These are phyloP conservation scores for Tarsius wallacei DNA, from an alignment of 2,797 vertebrate species.

Conservation along the genomic window DNA sequence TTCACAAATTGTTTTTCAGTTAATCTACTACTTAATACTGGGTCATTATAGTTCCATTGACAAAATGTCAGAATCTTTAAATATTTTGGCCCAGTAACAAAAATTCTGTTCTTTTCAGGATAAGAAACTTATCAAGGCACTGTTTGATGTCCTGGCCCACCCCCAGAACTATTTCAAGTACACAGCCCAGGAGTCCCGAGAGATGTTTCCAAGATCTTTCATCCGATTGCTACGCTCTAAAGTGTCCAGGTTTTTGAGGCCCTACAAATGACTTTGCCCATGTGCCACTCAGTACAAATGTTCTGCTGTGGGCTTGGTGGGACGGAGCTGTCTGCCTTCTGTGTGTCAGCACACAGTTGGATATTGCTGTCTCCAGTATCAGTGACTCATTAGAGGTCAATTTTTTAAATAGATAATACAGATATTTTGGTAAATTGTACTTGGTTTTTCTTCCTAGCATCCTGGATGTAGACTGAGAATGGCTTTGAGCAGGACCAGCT, in stretches of 20 bases:
- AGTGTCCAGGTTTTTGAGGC: slow-evolving; percentile 98
- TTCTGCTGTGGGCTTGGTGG: slow-evolving; percentile 69
- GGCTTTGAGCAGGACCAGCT: background rate
- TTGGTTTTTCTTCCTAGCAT: slow-evolving; percentile 87
- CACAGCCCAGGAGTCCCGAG: slow-evolving; percentile 98
- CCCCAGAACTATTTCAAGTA: slow-evolving; percentile 99
- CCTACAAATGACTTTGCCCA: slow-evolving; percentile 92
- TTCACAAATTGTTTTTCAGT: slow-evolving; percentile 52
- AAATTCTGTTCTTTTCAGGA: slow-evolving; percentile 92
- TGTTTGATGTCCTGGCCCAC: slow-evolving; percentile 98
- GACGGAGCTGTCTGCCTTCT: slow-evolving; percentile 74
- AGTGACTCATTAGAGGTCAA: slow-evolving; percentile 84
- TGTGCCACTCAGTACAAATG: slow-evolving; percentile 48
- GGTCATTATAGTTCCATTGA: slow-evolving; percentile 48
- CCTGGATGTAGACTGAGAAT: slow-evolving; percentile 31
- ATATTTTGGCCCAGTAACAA: slow-evolving; percentile 68
- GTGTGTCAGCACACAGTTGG: slow-evolving; percentile 75
- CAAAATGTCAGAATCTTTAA: slow-evolving; percentile 51
- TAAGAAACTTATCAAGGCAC: slow-evolving; percentile 98
- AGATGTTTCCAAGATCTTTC: slow-evolving; percentile 99
- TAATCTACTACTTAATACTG: background rate
- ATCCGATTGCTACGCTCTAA: slow-evolving; percentile 98
- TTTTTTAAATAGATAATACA: slow-evolving; percentile 87
- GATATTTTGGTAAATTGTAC: slow-evolving; percentile 89
- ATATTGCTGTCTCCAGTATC: slow-evolving; percentile 70